phyloP scores from a whole-genome alignment of 2,113 vertebrate species.

The Trichechus manatus region DNA sequence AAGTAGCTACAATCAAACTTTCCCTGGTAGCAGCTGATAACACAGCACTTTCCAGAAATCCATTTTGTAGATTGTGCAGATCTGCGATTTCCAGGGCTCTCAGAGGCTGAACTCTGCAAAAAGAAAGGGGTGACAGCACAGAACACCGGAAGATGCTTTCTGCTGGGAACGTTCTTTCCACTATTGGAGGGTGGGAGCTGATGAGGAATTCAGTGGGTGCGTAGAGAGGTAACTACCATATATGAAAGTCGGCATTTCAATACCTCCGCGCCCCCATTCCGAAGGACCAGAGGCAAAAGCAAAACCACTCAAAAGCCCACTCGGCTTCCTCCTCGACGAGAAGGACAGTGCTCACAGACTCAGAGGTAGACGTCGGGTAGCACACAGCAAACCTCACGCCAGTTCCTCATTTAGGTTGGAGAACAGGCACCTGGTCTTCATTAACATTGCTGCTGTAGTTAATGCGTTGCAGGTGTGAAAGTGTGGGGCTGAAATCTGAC shows the following conservation, averaged over 20 bases:
- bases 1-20: conserved; percentile 59
- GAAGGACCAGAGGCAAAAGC: not conserved
- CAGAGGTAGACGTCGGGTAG: conserved; percentile 65
- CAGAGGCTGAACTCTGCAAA: not conserved
- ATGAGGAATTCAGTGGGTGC: not conserved
- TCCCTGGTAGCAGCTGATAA: conserved; percentile 73
- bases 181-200: not conserved
- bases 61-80: conserved; percentile 22
- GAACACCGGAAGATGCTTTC: not conserved
- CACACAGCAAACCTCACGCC: conserved; percentile 83
- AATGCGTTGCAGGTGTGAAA: conserved; percentile 94
- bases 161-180: not conserved
- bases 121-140: not conserved
- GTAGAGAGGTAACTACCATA: not conserved
- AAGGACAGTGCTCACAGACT: not conserved
- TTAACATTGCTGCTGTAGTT: conserved; percentile 90
- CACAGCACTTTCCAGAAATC: conserved; percentile 33
- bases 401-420: conserved; percentile 84
- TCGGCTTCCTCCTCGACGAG: not conserved
- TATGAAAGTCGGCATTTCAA: not conserved
- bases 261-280: not conserved
- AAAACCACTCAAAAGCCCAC: not conserved
- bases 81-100: conserved; percentile 47
- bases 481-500: conserved; percentile 87
- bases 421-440: conserved; percentile 93